These are phyloP conservation scores for Synanthedon tipuliformis DNA, from an alignment of 2,888 invertebrate species.

Conservation along the genomic window DNA sequence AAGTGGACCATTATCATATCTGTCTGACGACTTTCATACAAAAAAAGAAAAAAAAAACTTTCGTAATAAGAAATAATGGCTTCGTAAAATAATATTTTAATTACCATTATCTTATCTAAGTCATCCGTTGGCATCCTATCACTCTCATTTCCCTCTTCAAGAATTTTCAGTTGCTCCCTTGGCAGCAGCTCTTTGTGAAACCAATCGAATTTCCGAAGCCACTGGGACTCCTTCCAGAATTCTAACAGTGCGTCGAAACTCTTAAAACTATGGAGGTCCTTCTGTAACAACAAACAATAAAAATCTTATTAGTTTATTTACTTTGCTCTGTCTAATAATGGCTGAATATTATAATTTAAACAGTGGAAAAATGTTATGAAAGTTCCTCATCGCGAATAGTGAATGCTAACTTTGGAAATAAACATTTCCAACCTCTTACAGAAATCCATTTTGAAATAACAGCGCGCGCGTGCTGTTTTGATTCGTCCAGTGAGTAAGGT, in stretches of 20 bases:
- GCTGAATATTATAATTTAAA: too few species aligned
- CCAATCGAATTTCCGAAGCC: slow-evolving; percentile 40
- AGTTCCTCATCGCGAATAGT: too few species aligned
- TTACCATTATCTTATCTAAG: slow-evolving; percentile 41
- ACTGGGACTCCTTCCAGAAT: slow-evolving; percentile 34
- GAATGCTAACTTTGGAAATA: too few species aligned
- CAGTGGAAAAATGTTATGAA: too few species aligned
- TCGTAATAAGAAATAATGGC: neutral
- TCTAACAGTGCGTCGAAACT: slow-evolving; percentile 31
- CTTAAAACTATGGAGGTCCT: slow-evolving; percentile 30
- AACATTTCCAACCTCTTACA: too few species aligned
- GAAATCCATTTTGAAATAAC: too few species aligned
- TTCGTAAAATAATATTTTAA: slow-evolving; percentile 5
- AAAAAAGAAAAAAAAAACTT: neutral
- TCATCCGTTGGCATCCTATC: slow-evolving; percentile 26
- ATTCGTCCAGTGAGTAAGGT: too few species aligned
- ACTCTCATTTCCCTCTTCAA: slow-evolving; percentile 13
- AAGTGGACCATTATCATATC: too few species aligned
- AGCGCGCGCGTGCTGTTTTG: too few species aligned
- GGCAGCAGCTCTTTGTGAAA: slow-evolving; percentile 41
- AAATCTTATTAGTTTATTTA: too few species aligned
- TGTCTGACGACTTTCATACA: too few species aligned
- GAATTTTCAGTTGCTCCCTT: slow-evolving; percentile 26
- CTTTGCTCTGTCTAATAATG: too few species aligned
- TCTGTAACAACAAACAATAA: slow-evolving; percentile 41